phyloP scores from a whole-genome alignment of 2,113 vertebrate genomes.

The Circaetus cinerascens region DNA sequence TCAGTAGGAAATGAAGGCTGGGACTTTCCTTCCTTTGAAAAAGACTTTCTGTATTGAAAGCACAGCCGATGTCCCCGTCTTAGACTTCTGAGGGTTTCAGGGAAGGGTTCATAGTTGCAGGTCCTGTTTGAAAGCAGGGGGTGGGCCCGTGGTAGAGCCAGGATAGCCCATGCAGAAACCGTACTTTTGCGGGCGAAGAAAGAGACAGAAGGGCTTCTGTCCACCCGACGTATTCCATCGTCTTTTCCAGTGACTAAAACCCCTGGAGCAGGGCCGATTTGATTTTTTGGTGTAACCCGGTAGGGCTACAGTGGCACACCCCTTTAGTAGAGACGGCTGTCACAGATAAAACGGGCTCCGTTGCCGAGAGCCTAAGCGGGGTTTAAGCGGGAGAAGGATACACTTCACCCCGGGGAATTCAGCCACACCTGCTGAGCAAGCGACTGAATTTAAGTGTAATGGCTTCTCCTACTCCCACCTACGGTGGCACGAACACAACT shows the following conservation, averaged over 20 bases:
- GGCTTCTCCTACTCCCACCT: not conserved
- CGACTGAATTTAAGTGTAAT: not conserved
- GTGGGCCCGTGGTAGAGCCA: not conserved
- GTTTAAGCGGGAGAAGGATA: fast-evolving
- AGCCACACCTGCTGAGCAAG: fast-evolving
- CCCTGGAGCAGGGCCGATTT: too few species aligned
- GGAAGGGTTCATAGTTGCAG: not conserved
- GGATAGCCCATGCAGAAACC: fast-evolving
- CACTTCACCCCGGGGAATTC: not conserved
- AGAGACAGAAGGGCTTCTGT: not conserved
- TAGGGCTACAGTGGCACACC: not conserved
- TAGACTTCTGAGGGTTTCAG: not conserved
- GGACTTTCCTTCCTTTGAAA: not conserved
- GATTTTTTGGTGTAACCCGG: not conserved
- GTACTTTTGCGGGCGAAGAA: fast-evolving
- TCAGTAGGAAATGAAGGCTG: not conserved
- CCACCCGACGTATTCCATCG: not conserved
- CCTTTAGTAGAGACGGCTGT: fast-evolving
- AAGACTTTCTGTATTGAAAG: not conserved
- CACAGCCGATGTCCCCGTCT: fast-evolving
- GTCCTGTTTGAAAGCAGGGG: not conserved
- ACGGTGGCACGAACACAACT: fast-evolving
- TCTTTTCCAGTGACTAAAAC: not conserved
- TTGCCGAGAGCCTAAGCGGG: fast-evolving
- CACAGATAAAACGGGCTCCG: fast-evolving